phyloP scores from a whole-genome alignment of 2,888 invertebrate genomes.

The Morpho helenor region DNA sequence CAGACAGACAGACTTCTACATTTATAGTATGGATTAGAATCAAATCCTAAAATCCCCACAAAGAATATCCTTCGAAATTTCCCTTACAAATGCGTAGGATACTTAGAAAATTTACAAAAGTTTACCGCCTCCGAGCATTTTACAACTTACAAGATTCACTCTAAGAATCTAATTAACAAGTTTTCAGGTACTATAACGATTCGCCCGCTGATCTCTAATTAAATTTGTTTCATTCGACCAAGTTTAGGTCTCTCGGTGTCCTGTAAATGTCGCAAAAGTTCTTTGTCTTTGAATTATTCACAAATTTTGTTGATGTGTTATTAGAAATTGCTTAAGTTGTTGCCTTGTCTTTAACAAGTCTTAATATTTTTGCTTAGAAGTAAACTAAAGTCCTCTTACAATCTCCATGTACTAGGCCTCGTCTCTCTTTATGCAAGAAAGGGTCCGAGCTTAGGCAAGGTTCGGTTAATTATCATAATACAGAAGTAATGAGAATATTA shows the following conservation, averaged over 20 bases:
- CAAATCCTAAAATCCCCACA: no score
- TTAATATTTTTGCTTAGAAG: no score
- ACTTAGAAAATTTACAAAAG: constrained; percentile 16
- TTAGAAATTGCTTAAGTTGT: constrained; percentile 1
- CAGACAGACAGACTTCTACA: no score
- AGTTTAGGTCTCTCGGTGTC: constrained; percentile 20
- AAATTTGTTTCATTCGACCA: constrained; percentile 33
- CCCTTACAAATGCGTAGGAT: constrained; percentile 5
- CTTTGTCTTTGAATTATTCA: constrained; percentile 20
- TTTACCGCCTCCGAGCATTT: constrained; percentile 25
- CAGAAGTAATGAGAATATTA: no score
- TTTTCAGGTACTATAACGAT: constrained; percentile 29
- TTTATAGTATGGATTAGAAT: no score
- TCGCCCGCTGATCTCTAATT: constrained; percentile 32
- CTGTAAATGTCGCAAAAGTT: constrained; percentile 21
- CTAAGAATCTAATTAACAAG: constrained; percentile 32
- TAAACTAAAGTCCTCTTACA: no score
- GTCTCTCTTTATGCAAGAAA: no score
- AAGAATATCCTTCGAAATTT: no score
- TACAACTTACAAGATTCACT: constrained; percentile 33
- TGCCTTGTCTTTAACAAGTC: no score
- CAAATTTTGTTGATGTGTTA: constrained; percentile 11
- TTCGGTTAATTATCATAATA: no score
- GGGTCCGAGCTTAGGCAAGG: no score
- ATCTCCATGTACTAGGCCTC: no score